Percentiles rank a stretch among this genome's conserved stretches.
phyloP scores from a whole-genome alignment of 2,888 invertebrate genomes.

The Rhamnusium bicolor region DNA sequence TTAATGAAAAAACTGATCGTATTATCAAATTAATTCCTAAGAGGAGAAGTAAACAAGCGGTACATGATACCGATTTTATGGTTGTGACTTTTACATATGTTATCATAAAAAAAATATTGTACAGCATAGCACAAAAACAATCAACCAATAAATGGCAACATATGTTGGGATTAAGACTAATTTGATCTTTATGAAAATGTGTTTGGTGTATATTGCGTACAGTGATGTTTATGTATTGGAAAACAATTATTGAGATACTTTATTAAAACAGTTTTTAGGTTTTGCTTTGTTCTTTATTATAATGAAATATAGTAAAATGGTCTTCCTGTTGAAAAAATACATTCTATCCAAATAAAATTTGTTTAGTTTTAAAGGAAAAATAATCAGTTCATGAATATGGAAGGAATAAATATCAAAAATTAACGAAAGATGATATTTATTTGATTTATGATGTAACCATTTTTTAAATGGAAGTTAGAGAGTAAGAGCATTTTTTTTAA shows the following conservation, averaged over 20 bases:
- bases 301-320: neutral
- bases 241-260: neutral
- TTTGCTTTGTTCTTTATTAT: neutral
- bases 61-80: slow-evolving; percentile 25
- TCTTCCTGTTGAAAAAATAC: too few species aligned
- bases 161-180: slow-evolving; percentile 19
- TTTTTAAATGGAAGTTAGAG: too few species aligned
- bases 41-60: slow-evolving; percentile 9
- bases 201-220: neutral
- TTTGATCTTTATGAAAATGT: neutral
- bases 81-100: slow-evolving; percentile 32
- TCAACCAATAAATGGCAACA: slow-evolving; percentile 19
- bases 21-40: slow-evolving; percentile 5
- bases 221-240: too few species aligned
- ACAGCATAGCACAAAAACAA: slow-evolving; percentile 20
- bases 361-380: too few species aligned
- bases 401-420: too few species aligned
- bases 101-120: slow-evolving; percentile 26
- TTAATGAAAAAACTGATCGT: slow-evolving; percentile 2
- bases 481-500: too few species aligned
- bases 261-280: too few species aligned
- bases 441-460: too few species aligned
- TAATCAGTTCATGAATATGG: too few species aligned
- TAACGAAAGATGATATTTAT: too few species aligned
- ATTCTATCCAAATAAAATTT: too few species aligned